Evolutionary conservation across 2,113 vertebrate genomes (phyloP).

Genomic region (Rhea pennata): DNA sequence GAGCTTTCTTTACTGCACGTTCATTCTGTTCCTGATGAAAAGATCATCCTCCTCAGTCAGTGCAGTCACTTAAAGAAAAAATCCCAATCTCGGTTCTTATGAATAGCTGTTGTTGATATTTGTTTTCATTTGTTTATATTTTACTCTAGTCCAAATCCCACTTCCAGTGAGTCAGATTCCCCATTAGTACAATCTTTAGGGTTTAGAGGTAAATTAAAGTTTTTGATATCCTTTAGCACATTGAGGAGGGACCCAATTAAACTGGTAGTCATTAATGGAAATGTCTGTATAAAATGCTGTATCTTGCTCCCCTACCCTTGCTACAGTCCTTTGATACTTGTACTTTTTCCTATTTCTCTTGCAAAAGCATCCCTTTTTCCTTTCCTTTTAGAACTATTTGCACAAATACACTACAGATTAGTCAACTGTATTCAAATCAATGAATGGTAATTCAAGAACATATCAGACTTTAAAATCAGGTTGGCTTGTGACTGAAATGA

Average conservation of each 20-base stretch:
- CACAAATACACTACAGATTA: neutral
- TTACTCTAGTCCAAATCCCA: neutral
- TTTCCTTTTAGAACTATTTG: neutral
- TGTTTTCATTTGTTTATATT: neutral
- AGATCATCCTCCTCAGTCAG: neutral
- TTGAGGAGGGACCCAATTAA: neutral
- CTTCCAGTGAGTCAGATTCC: neutral
- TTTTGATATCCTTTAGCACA: slow-evolving; percentile 36
- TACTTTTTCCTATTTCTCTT: neutral
- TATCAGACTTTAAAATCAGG: neutral
- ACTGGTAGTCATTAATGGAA: slow-evolving; percentile 32
- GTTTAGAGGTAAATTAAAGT: neutral
- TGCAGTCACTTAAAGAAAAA: neutral
- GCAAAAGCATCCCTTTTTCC: neutral
- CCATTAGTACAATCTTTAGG: neutral
- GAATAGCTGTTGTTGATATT: neutral
- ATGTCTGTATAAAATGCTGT: neutral
- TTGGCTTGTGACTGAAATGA: neutral
- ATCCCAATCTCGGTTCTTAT: neutral
- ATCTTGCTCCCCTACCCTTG: neutral
- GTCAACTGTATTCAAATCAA: neutral
- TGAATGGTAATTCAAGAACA: neutral
- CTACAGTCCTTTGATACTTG: slow-evolving; percentile 18
- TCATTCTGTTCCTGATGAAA: neutral
- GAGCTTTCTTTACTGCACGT: neutral